Base-by-base conservation (phyloP, 2,797 vertebrate genomes). In the Ptychadena robeensis region DNA sequence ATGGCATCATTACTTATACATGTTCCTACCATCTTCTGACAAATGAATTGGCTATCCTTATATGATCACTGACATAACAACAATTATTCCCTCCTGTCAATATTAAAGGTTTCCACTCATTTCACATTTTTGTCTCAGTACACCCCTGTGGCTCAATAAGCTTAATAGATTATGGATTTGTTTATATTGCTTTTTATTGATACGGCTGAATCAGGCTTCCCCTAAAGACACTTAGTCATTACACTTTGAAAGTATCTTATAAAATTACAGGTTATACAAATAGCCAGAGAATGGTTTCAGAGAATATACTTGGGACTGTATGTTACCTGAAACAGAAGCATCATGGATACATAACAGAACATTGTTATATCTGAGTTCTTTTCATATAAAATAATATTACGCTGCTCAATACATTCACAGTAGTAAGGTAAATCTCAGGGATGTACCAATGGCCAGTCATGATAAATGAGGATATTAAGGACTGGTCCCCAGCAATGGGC, bases 31-130 rank as follows among this genome's bases (percentile, higher is more conserved):
- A 79, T 69, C 37, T 67, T 68, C 31, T 34, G 14, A 53, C 7
- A 57, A 59, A 79, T 68, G 32, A 79, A 68, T 38, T 57, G 40
- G 9, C 25, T 7, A 57, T 79, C 65, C 69, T 18, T 69, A 30
- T 69, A 57, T 69, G 76, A 57, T 28, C 64, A 67, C 28, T 77
- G 30, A 53, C 63, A 77, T 40, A 77, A 67, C 44, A 69, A 69
- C 76, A 68, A 69, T 68, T 69, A 28, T 68, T 79, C 32, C 66
- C 35, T 69, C 25, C 30, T 53, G 63, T 28, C 38, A 27, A 67
- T 67, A 67, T 77, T 67, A 77, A 77, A 67, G 75, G 38, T 65
- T 66, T 77, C 75, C 75, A 77, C 64, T 38, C 37, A n/a, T 77
- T 67, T 67, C 35, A 67, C 18, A 22, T 67, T 35, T 35, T 65